Evolutionary conservation across 2,113 vertebrate genomes (phyloP).

Genomic region (Bettongia penicillata): DNA sequence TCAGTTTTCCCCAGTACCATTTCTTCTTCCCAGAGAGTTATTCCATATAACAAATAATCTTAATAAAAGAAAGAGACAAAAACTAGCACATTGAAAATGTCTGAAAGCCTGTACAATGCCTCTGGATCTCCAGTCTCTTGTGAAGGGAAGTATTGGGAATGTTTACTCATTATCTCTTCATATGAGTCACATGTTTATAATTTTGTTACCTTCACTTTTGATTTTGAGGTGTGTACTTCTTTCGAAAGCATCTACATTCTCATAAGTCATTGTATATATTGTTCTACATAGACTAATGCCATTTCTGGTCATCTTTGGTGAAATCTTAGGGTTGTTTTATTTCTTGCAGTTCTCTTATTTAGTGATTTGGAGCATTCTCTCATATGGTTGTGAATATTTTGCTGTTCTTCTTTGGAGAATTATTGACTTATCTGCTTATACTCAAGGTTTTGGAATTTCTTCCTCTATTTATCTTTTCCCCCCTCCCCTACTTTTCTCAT

Average conservation of each 20-base stretch:
- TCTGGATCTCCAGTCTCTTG: not conserved
- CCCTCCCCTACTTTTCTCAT: not conserved
- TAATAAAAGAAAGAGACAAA: not conserved
- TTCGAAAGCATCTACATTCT: not conserved
- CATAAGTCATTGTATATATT: not conserved
- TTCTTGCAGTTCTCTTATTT: not conserved
- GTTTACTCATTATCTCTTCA: not conserved
- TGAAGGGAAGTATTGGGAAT: not conserved
- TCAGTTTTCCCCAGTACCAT: not conserved
- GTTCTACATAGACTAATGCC: not conserved
- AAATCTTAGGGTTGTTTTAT: not conserved
- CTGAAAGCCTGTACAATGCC: not conserved
- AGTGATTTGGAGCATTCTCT: not conserved
- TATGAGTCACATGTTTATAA: not conserved
- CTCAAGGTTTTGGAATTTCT: not conserved
- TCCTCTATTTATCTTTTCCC: not conserved
- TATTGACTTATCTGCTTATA: not conserved
- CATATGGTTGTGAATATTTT: not conserved
- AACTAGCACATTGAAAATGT: not conserved
- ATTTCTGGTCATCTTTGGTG: not conserved
- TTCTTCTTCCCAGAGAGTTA: not conserved
- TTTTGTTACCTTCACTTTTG: not conserved
- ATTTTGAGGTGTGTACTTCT: not conserved
- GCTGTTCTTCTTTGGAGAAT: not conserved
- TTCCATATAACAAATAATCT: not conserved